Evolutionary conservation across 92 coral and sea anemone species (phyloP), one percentile per base, ranked within the genome.

Genomic region (Nematostella vectensis): DNA sequence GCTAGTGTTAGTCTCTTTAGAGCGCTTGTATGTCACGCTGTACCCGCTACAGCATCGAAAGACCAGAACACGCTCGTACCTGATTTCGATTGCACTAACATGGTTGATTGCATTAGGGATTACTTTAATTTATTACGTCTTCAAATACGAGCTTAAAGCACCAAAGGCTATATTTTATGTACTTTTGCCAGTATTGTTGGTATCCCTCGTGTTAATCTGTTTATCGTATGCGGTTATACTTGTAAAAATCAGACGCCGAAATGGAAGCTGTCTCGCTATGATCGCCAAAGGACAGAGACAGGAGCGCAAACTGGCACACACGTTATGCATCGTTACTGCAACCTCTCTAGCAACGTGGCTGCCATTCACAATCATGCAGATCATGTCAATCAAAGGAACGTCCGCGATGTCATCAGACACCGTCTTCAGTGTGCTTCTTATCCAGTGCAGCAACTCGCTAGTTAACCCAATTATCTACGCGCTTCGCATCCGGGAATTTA

Each of bases 401-500:
- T 25, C 44, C 0, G 3, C 8, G 1, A 11, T 54, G 23, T 42
- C 72, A 0, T 27, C 44, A 2, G 57, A 43, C 55, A 31, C 29
- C 21, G 25, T 55, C 10, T 55, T 53, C 26, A 22, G 54, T 1
- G 62, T 51, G 3, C 28, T 55, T 21, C 31, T 50, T 8, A n/a
- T 66, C 0, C 39, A 50, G 2, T 36, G 45, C 19, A 21, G 31
- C 0, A 66, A 66, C 40, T 66, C 72, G 18, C 50, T 66, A 1
- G 47, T 66, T 13, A 66, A 66, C 36, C 72, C 72, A 19, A 28
- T 66, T 11, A 45, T 66, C 0, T 66, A 66, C 39, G 72, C 47
- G 11, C 55, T 66, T 20, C 40, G 72, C 13, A 66, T 66, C 59
- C 72, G 23, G 44, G 40, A 59, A 2, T 66, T 66, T 36, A 55